Evolutionary conservation across 2,113 vertebrate genomes (phyloP), one percentile per base, ranked within the genome.

Genomic region (Rana temporaria): DNA sequence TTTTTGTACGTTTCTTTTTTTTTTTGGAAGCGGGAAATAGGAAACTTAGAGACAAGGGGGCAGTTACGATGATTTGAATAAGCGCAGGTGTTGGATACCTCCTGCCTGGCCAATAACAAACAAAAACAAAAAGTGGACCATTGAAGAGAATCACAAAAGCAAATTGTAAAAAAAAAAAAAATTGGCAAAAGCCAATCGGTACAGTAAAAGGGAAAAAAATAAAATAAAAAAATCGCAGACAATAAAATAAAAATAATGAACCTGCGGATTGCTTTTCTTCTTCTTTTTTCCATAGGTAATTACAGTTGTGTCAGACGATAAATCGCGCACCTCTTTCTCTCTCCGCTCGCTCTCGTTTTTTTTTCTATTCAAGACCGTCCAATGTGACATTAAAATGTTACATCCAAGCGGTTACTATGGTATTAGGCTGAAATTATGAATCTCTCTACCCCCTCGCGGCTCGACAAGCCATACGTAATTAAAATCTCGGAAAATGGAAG

Each of bases 381-480:
- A 88, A 91, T 86, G 89, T 89, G 90, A 91, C 91, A 90, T 91
- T 88, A 89, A 89, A 89, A 88, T 90, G 90, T 90, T 91, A 91
- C 92, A 91, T 91, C 88, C 88, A 89, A 91, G 88, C 90, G 91
- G 92, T 92, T 91, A 90, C 93, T 93, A 92, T 91, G 91, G 93
- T 90, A 91, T 93, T 91, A 86, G 89, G 82, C 90, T 92, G 90
- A 92, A 93, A 93, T 93, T 89, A 89, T 85, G 89, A 93, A 90
- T 90, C 91, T 90, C 88, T 0, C 84, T 84, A 73, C 85, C 69
- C 64, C 70, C 66, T 86, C 91, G 84, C 84, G 91, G 90, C 84
- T 85, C n/a, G 85, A 88, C 89, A 91, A 90, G 62, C 81, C 87
- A 55, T 81, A 77, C 90, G 85, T 90, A 89, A 90, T 92, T 91